A percentile compares a stretch with the other conserved stretches of the same genome.
Conservation (phyloP, 2,113 vertebrate species). For the Microtus montanus region DNA sequence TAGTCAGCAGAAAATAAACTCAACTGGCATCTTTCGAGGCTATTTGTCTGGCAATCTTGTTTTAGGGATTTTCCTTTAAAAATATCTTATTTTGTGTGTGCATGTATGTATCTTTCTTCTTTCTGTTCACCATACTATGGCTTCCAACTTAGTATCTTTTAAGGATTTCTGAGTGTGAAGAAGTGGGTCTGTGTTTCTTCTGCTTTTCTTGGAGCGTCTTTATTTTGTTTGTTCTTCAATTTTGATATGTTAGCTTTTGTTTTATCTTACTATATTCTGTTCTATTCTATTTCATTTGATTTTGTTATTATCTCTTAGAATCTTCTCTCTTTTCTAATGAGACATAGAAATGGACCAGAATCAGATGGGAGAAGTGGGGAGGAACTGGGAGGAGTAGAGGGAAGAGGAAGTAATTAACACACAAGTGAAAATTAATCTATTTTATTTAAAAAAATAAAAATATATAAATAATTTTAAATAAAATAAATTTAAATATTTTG, state of each 20-base stretch:
- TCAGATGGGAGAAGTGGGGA: not conserved
- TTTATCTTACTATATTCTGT: not conserved
- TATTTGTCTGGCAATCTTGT: not conserved
- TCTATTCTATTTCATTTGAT: not conserved
- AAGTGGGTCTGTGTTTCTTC: not conserved
- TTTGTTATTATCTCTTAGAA: not conserved
- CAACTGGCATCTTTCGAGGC: not conserved
- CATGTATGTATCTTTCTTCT: not conserved
- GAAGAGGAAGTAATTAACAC: not conserved
- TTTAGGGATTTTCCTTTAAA: not conserved
- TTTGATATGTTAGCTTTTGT: not conserved
- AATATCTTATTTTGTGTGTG: not conserved
- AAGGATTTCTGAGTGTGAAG: not conserved
- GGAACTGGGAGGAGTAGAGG: not conserved
- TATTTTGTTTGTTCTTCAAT: not conserved
- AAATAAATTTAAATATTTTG: not conserved
- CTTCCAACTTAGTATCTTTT: not conserved
- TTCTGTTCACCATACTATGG: not conserved
- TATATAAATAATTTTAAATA: not conserved
- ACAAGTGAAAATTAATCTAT: not conserved
- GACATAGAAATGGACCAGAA: not conserved
- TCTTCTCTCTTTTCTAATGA: not conserved
- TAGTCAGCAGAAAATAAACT: not conserved
- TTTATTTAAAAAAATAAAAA: not conserved
- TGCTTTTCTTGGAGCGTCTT: not conserved